Percentiles rank a stretch among this genome's conserved stretches.
These are phyloP conservation scores for Acropora tenuis DNA, from an alignment of 64 coral and sea anemone genomes.

Conservation along the genomic window DNA sequence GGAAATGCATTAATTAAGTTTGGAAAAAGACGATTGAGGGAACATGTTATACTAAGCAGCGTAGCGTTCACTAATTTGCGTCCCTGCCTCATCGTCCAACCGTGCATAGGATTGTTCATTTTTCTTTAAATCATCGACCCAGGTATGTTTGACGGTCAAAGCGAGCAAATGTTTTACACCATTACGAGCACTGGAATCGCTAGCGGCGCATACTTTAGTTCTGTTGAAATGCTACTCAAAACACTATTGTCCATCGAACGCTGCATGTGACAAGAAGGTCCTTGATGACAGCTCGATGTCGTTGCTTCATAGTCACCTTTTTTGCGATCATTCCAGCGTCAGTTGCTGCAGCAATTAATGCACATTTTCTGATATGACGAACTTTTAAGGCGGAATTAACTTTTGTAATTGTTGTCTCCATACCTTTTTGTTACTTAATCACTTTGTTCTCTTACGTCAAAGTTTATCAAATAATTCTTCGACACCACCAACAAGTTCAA, in stretches of 20 bases:
- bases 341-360: not conserved
- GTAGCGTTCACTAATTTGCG: not conserved
- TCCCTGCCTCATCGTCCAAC: not conserved
- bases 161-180: not conserved
- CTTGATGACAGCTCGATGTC: not conserved
- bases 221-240: not conserved
- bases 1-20: conserved; percentile 31
- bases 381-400: too few species aligned
- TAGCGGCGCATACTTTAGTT: not conserved
- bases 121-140: not conserved
- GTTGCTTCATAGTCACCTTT: not conserved
- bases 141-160: not conserved
- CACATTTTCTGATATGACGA: too few species aligned
- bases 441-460: not conserved
- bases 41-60: not conserved
- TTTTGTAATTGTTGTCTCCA: not conserved
- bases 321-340: not conserved
- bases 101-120: not conserved
- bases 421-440: not conserved
- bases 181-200: not conserved
- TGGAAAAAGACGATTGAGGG: not conserved
- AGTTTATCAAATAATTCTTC: conserved; percentile 6
- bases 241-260: conserved; percentile 25
- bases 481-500: not conserved
- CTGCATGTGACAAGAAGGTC: conserved; percentile 15